Conservation (phyloP, 2,888 invertebrate genomes). For the Magallana nippona region DNA sequence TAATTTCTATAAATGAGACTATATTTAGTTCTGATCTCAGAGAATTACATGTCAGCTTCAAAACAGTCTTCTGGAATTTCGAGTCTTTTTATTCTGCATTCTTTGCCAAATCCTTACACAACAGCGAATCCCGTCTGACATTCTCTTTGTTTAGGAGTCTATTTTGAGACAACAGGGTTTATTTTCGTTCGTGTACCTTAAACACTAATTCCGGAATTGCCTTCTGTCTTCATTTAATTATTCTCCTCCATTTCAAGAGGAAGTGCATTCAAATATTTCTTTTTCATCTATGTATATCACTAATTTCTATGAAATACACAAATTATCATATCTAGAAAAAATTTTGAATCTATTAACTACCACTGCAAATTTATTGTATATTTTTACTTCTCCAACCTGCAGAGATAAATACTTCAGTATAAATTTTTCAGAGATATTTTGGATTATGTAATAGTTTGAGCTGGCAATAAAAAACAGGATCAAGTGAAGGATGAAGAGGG, state of each 20-base stretch:
- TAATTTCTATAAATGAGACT: no score
- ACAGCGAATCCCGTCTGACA: not conserved
- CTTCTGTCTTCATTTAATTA: not conserved
- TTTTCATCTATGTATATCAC: no score
- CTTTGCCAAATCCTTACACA: constrained; percentile 9
- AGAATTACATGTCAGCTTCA: not conserved
- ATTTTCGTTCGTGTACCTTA: not conserved
- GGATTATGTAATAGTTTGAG: no score
- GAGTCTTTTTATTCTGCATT: not conserved
- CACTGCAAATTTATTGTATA: no score
- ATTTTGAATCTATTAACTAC: no score
- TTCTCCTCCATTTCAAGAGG: not conserved
- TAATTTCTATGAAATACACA: no score
- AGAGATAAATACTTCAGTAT: no score
- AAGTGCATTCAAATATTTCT: no score
- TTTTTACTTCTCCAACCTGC: no score
- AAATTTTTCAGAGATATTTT: no score
- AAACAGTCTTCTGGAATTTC: not conserved
- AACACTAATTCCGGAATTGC: not conserved
- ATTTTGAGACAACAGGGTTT: constrained; percentile 5
- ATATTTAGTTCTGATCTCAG: not conserved
- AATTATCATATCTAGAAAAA: no score
- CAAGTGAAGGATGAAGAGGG: not conserved
- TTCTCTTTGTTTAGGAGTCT: not conserved
- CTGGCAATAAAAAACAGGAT: not conserved